A percentile compares a stretch with the other conserved stretches of the same genome.
These are phyloP conservation scores for Zaprionus gabonicus DNA, from an alignment of 1,140 invertebrate genomes.

Conservation along the genomic window DNA sequence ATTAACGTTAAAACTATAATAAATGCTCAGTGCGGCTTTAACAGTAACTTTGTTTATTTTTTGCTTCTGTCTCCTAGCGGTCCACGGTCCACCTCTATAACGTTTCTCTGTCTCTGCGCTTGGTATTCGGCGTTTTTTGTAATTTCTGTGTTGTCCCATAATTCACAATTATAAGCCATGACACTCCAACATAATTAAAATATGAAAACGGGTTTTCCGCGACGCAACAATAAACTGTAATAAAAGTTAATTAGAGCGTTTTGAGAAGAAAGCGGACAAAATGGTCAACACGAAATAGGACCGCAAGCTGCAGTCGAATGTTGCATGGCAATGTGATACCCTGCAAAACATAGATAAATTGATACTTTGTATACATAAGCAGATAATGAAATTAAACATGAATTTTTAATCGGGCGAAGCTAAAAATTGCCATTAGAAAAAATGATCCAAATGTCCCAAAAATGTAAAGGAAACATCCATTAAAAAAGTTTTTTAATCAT, in stretches of 20 bases:
- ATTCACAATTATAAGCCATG: conserved; percentile 80
- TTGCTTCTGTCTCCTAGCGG: background rate
- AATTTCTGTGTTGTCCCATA: conserved; percentile 68
- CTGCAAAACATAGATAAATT: background rate
- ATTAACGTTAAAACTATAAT: too few relatives aligned
- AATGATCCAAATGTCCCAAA: too few relatives aligned
- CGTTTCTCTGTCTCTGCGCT: conserved; percentile 12
- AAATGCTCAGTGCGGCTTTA: background rate
- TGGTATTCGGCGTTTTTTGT: conserved; percentile 50
- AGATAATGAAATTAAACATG: too few relatives aligned
- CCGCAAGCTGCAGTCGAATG: background rate
- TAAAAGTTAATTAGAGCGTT: conserved; percentile 77
- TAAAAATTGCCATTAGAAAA: too few relatives aligned
- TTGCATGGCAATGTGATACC: background rate
- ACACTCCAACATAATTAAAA: conserved; percentile 83
- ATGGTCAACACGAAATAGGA: conserved; percentile 3
- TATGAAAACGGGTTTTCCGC: conserved; percentile 78
- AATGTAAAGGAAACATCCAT: too few relatives aligned
- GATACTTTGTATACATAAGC: too few relatives aligned
- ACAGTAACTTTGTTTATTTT: conserved; percentile 8
- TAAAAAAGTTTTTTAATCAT: too few relatives aligned
- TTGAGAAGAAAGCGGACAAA: conserved; percentile 26
- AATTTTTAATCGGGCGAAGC: too few relatives aligned
- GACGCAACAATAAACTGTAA: conserved; percentile 76
- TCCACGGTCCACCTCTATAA: background rate